Percentiles rank a stretch among this genome's conserved stretches.
phyloP scores from a whole-genome alignment of 2,113 vertebrate genomes.

The Procapra przewalskii region DNA sequence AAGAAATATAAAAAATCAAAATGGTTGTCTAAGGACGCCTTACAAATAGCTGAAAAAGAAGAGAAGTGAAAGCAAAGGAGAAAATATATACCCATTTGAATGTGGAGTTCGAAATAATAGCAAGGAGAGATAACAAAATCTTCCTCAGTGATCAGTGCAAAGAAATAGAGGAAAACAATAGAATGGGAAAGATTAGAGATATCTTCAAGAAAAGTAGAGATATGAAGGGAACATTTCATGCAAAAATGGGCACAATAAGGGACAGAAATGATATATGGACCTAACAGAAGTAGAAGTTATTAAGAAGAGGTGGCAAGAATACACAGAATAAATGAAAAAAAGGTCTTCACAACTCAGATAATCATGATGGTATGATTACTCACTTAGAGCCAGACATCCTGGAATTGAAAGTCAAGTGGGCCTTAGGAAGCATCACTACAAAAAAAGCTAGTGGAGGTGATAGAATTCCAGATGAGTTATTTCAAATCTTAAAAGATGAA shows the following conservation, averaged over 20 bases:
- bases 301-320: not conserved
- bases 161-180: not conserved
- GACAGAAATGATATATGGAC: not conserved
- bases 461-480: not conserved
- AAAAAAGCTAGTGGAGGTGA: not conserved
- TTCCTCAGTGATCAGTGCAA: not conserved
- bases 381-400: not conserved
- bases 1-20: not conserved
- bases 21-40: not conserved
- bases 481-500: not conserved
- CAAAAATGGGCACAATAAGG: not conserved
- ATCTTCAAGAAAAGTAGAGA: not conserved
- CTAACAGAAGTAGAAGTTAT: not conserved
- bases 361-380: not conserved
- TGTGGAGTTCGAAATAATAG: not conserved
- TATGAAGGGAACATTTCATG: not conserved
- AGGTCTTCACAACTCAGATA: not conserved
- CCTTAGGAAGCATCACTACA: not conserved
- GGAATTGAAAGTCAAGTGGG: not conserved
- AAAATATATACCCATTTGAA: not conserved
- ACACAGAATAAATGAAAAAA: not conserved
- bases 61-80: not conserved
- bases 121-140: not conserved
- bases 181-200: not conserved
- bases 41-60: not conserved